These are phyloP conservation scores for Palythoa grandis DNA, from an alignment of 92 coral and sea anemone genomes.

Conservation along the genomic window DNA sequence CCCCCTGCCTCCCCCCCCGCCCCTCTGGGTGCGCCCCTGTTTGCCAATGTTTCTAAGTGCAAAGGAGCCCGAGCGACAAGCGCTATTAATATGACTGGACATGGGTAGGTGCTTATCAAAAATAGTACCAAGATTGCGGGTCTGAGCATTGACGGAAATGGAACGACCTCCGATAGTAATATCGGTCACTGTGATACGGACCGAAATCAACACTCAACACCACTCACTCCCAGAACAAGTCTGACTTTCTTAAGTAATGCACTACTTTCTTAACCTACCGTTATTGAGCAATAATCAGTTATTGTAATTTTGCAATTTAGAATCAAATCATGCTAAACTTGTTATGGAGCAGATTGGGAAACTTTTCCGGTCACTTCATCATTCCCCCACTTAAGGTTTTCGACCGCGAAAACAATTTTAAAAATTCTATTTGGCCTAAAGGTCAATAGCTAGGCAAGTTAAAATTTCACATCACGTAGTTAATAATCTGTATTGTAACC, in stretches of 20 bases:
- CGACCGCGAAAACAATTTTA: constrained; percentile 17
- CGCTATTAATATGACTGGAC: neutral
- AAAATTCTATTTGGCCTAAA: neutral
- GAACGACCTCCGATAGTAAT: neutral
- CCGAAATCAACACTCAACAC: too few species aligned
- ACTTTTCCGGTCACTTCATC: constrained; percentile 1
- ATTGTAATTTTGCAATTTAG: neutral
- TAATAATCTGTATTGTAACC: constrained; percentile 47
- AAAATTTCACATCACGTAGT: neutral
- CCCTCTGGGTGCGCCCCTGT: too few species aligned
- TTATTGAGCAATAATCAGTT: neutral
- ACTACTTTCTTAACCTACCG: neutral
- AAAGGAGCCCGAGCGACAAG: neutral
- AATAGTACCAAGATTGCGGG: neutral
- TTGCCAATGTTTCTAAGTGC: neutral
- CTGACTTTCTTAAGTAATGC: neutral
- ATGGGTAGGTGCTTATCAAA: neutral
- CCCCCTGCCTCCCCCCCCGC: too few species aligned
- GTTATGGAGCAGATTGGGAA: neutral
- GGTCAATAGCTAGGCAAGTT: neutral
- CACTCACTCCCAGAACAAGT: too few species aligned
- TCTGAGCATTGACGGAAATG: neutral
- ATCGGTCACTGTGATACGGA: too few species aligned
- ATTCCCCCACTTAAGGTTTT: constrained; percentile 31
- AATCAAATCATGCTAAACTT: neutral